A percentile compares a stretch with the other conserved stretches of the same genome.
Conservation (phyloP, 2,888 invertebrate genomes). For the Eulithis prunata region DNA sequence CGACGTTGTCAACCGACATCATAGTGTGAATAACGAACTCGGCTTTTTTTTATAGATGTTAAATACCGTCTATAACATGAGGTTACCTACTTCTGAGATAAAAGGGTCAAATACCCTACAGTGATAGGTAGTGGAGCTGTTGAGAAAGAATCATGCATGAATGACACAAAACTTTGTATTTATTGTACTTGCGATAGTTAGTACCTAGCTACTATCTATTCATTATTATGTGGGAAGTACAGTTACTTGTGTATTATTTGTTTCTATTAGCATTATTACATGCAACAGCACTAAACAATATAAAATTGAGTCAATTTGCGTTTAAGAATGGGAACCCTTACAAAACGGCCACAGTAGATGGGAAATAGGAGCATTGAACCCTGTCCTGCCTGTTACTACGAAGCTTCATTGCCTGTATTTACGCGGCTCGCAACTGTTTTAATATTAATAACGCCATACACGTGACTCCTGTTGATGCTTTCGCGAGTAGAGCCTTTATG, state of each 20-base stretch:
- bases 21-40: too few species aligned
- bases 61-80: too few species aligned
- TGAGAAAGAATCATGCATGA: too few species aligned
- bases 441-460: conserved; percentile 79
- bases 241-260: too few species aligned
- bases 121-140: too few species aligned
- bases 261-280: too few species aligned
- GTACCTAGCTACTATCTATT: too few species aligned
- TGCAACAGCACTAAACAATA: not conserved
- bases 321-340: conserved; percentile 23
- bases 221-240: too few species aligned
- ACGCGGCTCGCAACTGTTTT: conserved; percentile 65
- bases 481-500: conserved; percentile 69
- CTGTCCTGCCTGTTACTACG: conserved; percentile 46
- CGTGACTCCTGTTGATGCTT: conserved; percentile 65
- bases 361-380: conserved; percentile 56
- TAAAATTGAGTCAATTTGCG: conserved; percentile 27
- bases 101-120: conserved; percentile 10
- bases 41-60: too few species aligned
- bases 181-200: too few species aligned
- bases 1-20: too few species aligned
- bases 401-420: conserved; percentile 65
- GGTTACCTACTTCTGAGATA: conserved; percentile 16
- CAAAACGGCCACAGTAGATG: conserved; percentile 29
- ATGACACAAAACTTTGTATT: too few species aligned